Base-by-base conservation (phyloP, 2,113 vertebrate species). In the Glareola pratincola region DNA sequence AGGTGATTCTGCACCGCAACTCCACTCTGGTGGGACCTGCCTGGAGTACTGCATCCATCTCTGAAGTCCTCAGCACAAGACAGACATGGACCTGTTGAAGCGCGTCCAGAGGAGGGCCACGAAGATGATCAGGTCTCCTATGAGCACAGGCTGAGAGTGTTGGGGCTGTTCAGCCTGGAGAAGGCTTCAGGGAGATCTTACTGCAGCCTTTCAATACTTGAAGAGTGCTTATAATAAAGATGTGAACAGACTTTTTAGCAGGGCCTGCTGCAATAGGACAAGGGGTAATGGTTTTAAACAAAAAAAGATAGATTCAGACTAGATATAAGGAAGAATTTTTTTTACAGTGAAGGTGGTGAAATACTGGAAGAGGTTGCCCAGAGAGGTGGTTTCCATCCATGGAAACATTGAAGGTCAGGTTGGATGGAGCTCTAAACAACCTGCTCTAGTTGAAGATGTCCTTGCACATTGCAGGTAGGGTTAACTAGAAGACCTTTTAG, bases 221-320 rank as follows among this genome's bases (percentile, higher is more conserved):
- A 47, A 47, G 9, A 8, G 26, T 13, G 34, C 10, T 37, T 74
- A 21, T 27, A 30, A 30, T 12, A 59, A 54, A 39, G 32, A 43
- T 10, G 4, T 4, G 37, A 8, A 86, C 11, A 60, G 16, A 14
- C 10, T 47, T 92, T 51, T 73, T 30, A 54, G 10, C 0, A 63
- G 26, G 23, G 14, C 10, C 20, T 67, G 36, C 34, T 17, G 85
- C 0, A 0, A 74, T 1, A 56, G n/a, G 14, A 59, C 14, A 36
- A 80, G 21, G 7, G 21, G 5, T 24, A 48, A 72, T 12, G 12
- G 16, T 57, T 75, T 89, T 43, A 43, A 79, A 85, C 8, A 29
- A 9, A 13, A 79, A 82, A 89, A 2, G 3, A 34, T 23, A 45
- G 29, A 34, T 72, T 72, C 32, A 59, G 21, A 50, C 3, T 37